Evolutionary conservation across 1,140 invertebrate genomes (phyloP), one percentile per base, ranked within the genome.

Genomic region (Psix sp.): DNA sequence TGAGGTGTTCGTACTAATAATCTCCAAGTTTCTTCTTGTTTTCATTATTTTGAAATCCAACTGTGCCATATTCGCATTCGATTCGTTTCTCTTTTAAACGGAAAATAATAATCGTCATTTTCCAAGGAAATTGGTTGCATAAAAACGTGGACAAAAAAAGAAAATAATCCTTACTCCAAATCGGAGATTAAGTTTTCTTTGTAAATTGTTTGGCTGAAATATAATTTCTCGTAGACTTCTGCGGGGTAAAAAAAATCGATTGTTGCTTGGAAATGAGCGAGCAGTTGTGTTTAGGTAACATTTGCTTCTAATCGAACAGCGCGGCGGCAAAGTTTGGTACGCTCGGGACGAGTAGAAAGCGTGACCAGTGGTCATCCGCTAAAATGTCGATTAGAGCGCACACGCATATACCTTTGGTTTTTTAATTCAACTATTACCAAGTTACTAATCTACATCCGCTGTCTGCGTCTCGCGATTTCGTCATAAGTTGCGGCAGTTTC

Each of bases 281-380:
- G 36, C 43, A 26, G 40, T 40, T 16, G 35, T 56, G 46, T 72
- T 65, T 59, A 26, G 45, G 59, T 52, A 65, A 72, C 11, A 43
- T 10, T 21, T 52, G 51, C 42, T 65, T 38, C 29, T 73, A 73
- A 73, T 73, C 70, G 42, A 73, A 73, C 52, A 54, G 60, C 42
- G 54, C 46, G 46, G 51, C 45, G 46, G 45, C 24, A 26, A 40
- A 60, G 39, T 39, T 62, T 26, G 49, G 45, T 38, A 72, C 52
- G 49, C 46, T 63, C 26, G 40, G 35, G 20, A 51, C 31, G 26
- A 56, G 45, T 73, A 73, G 70, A 73, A 73, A 73, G 70, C 70
- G 70, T 73, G 54, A 73, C 60, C 70, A 38, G 70, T 66, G 70
- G 70, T 73, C 70, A 73, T 73, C 60, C 70, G 70, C 70, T 73